Base-by-base conservation (phyloP, 2,113 vertebrate species). In the Forbesichthys agassizii region DNA sequence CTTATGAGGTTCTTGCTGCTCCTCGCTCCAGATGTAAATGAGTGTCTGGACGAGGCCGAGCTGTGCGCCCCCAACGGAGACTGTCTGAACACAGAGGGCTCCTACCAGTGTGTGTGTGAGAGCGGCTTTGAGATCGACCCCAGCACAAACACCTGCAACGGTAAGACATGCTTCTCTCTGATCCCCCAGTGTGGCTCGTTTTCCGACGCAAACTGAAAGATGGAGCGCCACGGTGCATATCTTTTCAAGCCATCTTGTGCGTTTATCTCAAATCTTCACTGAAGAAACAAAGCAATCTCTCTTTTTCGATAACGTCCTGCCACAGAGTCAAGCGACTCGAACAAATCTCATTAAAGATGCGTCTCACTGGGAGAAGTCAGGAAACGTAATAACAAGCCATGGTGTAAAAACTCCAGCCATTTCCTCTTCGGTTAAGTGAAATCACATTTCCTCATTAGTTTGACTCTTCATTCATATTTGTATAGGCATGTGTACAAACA, bases 81-180 rank as follows among this genome's bases (percentile, higher is more conserved):
- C n/a, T 99, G 98, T 86, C 83, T 95, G 0, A 99, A 99, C 90
- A 95, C 92, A 0, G 93, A 93, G 0, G 96, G 96, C 1, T 97
- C 94, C 61, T 99, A 95, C 81, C 76, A 92, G 54, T 98, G 97
- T 74, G 69, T 94, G 48, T 99, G 97, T 20, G 93, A 96, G 42
- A 90, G 79, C 11, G 98, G 98, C 46, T 99, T 97, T 78, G 84
- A 91, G 0, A 75, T 92, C 69, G 94, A 92, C 73, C 48, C 77
- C 14, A 86, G 93, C 69, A 87, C 93, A 7, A 90, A 76, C 2
- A 89, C 84, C 0, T 99, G 98, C 68, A 93, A 97, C 80, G 98
- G 98, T 98, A 91, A 91, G 89, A 63, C 27, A 27, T 27, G 27
- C 27, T 42, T 36, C 57, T 59, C 3, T 47, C 12, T 51, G 57